Base-by-base conservation (phyloP, 2,113 vertebrate species). In the Uria lomvia region DNA sequence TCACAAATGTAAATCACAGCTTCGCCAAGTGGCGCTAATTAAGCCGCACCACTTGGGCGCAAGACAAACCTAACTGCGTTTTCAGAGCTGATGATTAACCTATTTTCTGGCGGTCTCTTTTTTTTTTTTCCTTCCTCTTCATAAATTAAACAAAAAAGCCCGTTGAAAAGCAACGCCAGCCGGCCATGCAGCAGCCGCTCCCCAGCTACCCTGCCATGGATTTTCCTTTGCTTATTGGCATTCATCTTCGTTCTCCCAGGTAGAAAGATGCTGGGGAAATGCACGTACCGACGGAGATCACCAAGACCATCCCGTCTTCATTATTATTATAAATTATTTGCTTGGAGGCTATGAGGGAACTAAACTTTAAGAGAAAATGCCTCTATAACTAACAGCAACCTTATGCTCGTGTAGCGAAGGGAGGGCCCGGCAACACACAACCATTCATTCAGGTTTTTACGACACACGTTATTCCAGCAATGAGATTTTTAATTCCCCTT, bases 51-150 rank as follows among this genome's bases (percentile, higher is more conserved):
- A 4, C 81, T 70, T 9, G 50, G 56, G 80, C 15, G 9, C 72
- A 12, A 55, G 89, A 74, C 72, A 11, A 76, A 50, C 42, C 86
- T 43, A 49, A 11, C 86, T 45, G 81, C 92, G 27, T 58, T 55
- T 73, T 34, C 11, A 40, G 72, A 87, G 86, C 82, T 92, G 86
- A 84, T 84, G 67, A 94, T 92, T 90, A 94, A 96, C 92, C 86
- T 80, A 9, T 62, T 92, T 92, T 76, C 86, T 47, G 38, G 24
- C 42, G 42, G 62, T 40, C 77, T 71, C 15, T 65, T 73, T 68
- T 49, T 47, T 29, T 30, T 58, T 38, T 13, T 14, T 6, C 14
- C 23, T 19, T 27, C 38, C 40, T 34, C 66, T 68, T 70, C 67
- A 59, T 42, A 53, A 94, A 80, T 70, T 18, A 65, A 59, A 85